Evolutionary conservation across 2,888 invertebrate genomes (phyloP), one percentile per base, ranked within the genome.

Genomic region (Adineta ricciae): DNA sequence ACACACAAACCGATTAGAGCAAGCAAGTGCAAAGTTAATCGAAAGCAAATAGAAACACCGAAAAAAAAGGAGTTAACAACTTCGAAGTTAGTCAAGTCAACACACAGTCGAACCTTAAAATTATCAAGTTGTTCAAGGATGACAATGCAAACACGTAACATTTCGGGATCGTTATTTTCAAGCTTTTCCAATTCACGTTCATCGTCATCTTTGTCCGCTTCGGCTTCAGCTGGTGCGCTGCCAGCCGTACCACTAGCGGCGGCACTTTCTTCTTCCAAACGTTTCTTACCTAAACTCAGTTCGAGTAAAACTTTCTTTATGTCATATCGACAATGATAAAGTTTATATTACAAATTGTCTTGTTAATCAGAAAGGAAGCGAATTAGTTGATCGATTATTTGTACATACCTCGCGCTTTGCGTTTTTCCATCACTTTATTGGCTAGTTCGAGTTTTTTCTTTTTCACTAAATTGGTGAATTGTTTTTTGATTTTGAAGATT

Each of bases 401-500:
- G 2, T 16, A 49, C 41, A 32, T 84, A 86, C 86, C 84, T 84
- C 52, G 84, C 27, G 82, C 64, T 72, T 84, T 86, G 82, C 52
- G 72, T 52, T 83, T 83, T 64, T 86, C 86, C 27, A 84, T 84
- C 21, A 86, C 82, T 56, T 41, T 46, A 49, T 84, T 83, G 21
- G 84, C 84, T 46, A 86, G 78, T 52, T 86, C 86, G 9, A 86
- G 88, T 87, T 89, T 88, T 88, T 89, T 87, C 87, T 89, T 90
- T 88, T 90, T 90, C 84, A 90, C 87, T 82, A 89, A 89, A 86
- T 87, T 87, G 86, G 89, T 90, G 87, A 90, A 90, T 73, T 92
- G 92, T 90, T 96, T 96, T 87, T 94, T 94, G 21, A 93, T 92
- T 90, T 94, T 94, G 86, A 93, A 91, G 87, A 96, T 93, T 87